Base-by-base conservation (phyloP, 1,140 invertebrate species). In the Bombus affinis region DNA sequence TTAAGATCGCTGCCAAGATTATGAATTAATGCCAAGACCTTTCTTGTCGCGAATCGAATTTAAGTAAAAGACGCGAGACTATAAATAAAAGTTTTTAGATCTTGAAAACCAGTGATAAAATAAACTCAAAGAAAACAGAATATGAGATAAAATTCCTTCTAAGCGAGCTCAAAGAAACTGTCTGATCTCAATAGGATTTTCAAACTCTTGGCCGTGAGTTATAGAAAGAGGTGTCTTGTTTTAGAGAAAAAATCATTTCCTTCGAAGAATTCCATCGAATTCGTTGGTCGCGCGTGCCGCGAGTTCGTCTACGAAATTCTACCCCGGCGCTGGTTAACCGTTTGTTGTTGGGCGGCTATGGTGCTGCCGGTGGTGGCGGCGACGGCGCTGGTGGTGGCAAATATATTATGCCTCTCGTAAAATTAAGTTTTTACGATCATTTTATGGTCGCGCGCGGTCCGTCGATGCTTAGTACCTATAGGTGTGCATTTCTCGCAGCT, bases 361-460 rank as follows among this genome's bases (percentile, higher is more conserved):
- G 32, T 85, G 72, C 79, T 75, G 81, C 71, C 65, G 83, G 73
- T 76, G 79, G 72, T 47, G 81, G 82, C 73, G 80, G 83, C 59
- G 77, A 81, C 84, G 83, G 82, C 84, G 32, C 77, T 90, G 91
- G 91, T 92, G 91, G 93, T 94, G 94, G 95, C 93, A 93, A 94
- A 95, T 95, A 95, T 95, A 95, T 95, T 95, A 95, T 93, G 93
- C 93, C 92, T 93, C 94, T 95, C 95, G 92, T 95, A 95, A 95
- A 95, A 95, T 95, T 95, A 95, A 95, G 92, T 95, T 95, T 95
- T 95, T 95, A 95, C 94, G 95, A 95, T 94, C 94, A 94, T 95
- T 95, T 95, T 95, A 95, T 95, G 95, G 94, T 93, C 92, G 94
- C 91, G 91, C 93, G 93, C 90, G 91, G 91, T 92, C 88, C 92